phyloP scores from a whole-genome alignment of 2,113 vertebrate species.

The Pollimyrus isidori region DNA sequence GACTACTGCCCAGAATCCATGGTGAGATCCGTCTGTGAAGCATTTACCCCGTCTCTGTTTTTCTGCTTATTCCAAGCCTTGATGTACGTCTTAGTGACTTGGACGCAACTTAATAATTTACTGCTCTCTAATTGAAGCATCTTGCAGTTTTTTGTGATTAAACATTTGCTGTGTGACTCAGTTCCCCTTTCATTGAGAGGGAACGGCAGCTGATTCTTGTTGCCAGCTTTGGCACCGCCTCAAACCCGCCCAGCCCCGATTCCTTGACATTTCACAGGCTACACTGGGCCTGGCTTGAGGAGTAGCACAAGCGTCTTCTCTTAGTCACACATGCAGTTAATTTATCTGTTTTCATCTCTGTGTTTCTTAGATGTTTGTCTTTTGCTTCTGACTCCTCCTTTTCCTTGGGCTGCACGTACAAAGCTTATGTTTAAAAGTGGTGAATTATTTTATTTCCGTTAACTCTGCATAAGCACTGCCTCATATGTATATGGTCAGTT shows the following conservation, averaged over 20 bases:
- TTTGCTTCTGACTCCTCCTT: background rate
- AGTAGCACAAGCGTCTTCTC: background rate
- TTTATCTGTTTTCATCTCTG: background rate
- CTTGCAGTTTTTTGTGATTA: background rate
- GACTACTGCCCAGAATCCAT: constrained; percentile 85
- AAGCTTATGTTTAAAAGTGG: background rate
- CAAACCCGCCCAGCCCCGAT: background rate
- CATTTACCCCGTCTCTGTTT: background rate
- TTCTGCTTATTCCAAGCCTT: background rate
- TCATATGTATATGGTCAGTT: too few species aligned
- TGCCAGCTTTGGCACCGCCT: background rate
- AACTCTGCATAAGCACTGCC: too few species aligned
- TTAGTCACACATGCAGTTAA: background rate
- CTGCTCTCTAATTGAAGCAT: background rate
- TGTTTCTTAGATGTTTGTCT: background rate
- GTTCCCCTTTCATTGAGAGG: background rate
- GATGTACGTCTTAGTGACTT: background rate
- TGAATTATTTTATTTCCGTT: too few species aligned
- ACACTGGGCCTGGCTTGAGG: background rate
- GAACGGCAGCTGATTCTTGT: background rate
- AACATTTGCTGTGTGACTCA: background rate
- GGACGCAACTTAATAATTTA: background rate
- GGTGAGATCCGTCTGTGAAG: constrained; percentile 53
- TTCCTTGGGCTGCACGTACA: background rate
- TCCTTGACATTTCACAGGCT: background rate